Evolutionary conservation across 2,797 vertebrate genomes (phyloP).

Genomic region (Pseudotriccus pelzelni): DNA sequence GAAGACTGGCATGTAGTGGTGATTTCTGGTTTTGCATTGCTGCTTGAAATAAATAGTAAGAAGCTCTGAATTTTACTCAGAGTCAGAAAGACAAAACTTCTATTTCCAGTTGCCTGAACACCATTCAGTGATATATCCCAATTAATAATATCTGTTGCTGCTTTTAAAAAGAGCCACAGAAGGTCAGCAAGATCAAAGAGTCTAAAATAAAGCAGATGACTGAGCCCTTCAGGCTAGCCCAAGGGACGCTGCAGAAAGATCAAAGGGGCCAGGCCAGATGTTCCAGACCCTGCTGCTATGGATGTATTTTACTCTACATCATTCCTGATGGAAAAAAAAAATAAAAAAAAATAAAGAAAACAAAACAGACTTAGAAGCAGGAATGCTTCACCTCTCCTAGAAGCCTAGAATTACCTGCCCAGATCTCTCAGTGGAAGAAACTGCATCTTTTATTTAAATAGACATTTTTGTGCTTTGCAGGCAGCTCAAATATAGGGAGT

Average conservation of each 20-base stretch:
- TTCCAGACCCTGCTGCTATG: neutral
- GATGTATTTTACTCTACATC: neutral
- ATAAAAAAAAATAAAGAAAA: neutral
- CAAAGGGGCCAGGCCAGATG: neutral
- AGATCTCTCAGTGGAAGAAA: neutral
- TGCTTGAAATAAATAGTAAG: neutral
- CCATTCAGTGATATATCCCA: neutral
- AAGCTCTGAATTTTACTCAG: neutral
- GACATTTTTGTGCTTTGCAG: neutral
- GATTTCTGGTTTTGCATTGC: neutral
- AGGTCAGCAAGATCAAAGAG: neutral
- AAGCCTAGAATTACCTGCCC: neutral
- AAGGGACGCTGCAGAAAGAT: neutral
- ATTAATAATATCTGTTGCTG: neutral
- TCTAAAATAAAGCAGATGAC: constrained; percentile 6
- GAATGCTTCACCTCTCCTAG: neutral
- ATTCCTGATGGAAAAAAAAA: neutral
- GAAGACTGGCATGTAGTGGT: neutral
- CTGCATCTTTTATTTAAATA: neutral
- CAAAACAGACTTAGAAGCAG: neutral
- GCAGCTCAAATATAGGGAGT: neutral
- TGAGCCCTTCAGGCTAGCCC: neutral
- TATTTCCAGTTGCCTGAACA: neutral
- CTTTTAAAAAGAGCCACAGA: neutral
- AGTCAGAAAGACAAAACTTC: neutral